Conservation (phyloP, 2,888 invertebrate species). For the Hyposoter didymator region DNA sequence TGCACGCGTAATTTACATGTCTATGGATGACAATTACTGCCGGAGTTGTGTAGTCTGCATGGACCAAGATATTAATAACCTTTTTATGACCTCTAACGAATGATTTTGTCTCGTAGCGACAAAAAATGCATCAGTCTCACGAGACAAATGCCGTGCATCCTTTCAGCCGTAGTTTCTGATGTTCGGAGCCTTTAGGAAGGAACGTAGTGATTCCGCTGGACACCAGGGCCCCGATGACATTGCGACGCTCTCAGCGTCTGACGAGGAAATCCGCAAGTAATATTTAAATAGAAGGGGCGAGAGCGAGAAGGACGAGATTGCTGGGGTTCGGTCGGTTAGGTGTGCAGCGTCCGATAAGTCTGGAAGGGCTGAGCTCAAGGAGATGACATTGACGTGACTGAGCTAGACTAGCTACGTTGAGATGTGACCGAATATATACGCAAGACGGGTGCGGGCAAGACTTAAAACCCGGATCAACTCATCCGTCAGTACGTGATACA, state of each 20-base stretch:
- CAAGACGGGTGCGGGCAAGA: conserved; percentile 79
- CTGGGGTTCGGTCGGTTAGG: conserved; percentile 77
- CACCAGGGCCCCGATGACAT: conserved; percentile 65
- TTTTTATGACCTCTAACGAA: neutral
- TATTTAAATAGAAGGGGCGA: conserved; percentile 35
- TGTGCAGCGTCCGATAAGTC: conserved; percentile 84
- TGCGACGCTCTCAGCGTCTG: conserved; percentile 72
- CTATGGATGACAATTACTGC: conserved; percentile 82
- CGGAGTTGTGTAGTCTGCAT: conserved; percentile 52
- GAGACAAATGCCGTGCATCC: neutral
- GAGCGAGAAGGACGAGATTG: conserved; percentile 38
- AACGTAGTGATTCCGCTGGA: conserved; percentile 72
- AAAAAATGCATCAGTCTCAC: neutral
- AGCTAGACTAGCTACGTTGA: conserved; percentile 63
- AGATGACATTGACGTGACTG: conserved; percentile 72
- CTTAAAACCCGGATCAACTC: conserved; percentile 84
- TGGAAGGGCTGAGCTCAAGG: conserved; percentile 82
- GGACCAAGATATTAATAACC: conserved; percentile 12
- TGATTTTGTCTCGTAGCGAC: neutral
- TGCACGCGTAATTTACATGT: conserved; percentile 83
- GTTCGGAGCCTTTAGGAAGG: neutral
- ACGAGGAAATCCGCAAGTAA: conserved; percentile 79
- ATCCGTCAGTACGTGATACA: conserved; percentile 83
- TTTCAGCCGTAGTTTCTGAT: neutral
- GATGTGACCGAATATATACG: conserved; percentile 64